Evolutionary conservation across 2,888 invertebrate species (phyloP), one percentile per base, ranked within the genome.

Genomic region (Linnaemya tessellans): DNA sequence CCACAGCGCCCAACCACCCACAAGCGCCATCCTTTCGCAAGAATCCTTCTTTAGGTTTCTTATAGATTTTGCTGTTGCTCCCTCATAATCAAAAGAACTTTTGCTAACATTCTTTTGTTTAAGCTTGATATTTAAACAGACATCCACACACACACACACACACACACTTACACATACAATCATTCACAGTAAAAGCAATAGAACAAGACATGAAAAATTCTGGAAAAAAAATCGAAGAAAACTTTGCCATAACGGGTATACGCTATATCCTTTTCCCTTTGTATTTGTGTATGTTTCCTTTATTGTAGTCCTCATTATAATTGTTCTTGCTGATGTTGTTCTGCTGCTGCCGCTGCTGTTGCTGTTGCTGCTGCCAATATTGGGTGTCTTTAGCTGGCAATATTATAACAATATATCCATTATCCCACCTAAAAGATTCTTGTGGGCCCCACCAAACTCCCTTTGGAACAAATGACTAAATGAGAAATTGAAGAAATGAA

Each of bases 21-120:
- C 9, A 9, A 8, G 22, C 46, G 35, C 58, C 84, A 22, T 49
- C 49, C 46, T 54, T 74, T 64, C 30, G 2, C 35, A 15, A n/a
- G 38, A 74, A 67, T 58, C 20, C 54, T 67, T 56, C 8, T 67
- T 46, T 65, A 30, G 25, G 4, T 20, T 62, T 41, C 8, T 79
- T 38, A 35, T 35, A 46, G 22, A 10, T 56, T 80, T 64, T 51
- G 51, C 65, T 71, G 8, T 75, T 70, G 65, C 51, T 82, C 58
- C 58, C 78, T 78, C 41, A 79, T 56, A 74, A 79, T 46, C 78
- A 74, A 68, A 74, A 79, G 81, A 82, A 81, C 70, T 79, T 79
- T 81, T 74, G 62, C 75, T 79, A 51, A 35, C 73, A 82, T 85
- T 65, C 85, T 85, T 85, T 82, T 85, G 75, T 82, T 85, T 85